phyloP scores from a whole-genome alignment of 2,797 vertebrate genomes.

The Gorsachius magnificus region DNA sequence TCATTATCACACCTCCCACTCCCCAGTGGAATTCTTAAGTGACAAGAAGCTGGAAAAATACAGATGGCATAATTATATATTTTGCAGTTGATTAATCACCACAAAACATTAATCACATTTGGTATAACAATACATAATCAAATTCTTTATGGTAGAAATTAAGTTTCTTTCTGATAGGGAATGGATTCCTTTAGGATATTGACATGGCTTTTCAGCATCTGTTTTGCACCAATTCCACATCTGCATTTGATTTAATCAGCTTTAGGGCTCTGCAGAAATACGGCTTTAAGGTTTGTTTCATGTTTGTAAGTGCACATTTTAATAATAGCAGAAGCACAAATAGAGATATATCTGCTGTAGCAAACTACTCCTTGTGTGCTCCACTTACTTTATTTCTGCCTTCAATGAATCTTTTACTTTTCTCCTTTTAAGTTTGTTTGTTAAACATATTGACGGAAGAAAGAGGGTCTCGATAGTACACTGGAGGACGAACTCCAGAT shows the following conservation, averaged over 20 bases:
- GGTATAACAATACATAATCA: conserved; percentile 81
- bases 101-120: conserved; percentile 86
- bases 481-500: not conserved
- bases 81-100: conserved; percentile 85
- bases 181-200: conserved; percentile 82
- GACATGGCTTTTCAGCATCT: conserved; percentile 78
- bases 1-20: conserved; percentile 63
- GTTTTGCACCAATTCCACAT: conserved; percentile 76
- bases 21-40: conserved; percentile 73
- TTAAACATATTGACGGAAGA: not conserved
- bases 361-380: conserved; percentile 7
- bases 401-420: conserved; percentile 11
- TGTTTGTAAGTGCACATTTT: conserved; percentile 49
- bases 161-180: conserved; percentile 78
- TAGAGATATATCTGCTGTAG: conserved; percentile 38
- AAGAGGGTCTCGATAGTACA: not conserved
- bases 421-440: not conserved
- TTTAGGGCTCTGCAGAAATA: conserved; percentile 68
- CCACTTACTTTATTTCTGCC: not conserved
- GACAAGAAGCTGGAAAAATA: conserved; percentile 78
- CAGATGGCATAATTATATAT: conserved; percentile 82
- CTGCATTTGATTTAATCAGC: conserved; percentile 79
- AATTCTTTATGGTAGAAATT: conserved; percentile 81
- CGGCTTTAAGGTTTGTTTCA: conserved; percentile 70
- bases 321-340: conserved; percentile 63